A percentile compares a stretch with the other conserved stretches of the same genome.
Evolutionary conservation across 2,888 invertebrate species (phyloP).

Genomic region (Heliconius cydno): DNA sequence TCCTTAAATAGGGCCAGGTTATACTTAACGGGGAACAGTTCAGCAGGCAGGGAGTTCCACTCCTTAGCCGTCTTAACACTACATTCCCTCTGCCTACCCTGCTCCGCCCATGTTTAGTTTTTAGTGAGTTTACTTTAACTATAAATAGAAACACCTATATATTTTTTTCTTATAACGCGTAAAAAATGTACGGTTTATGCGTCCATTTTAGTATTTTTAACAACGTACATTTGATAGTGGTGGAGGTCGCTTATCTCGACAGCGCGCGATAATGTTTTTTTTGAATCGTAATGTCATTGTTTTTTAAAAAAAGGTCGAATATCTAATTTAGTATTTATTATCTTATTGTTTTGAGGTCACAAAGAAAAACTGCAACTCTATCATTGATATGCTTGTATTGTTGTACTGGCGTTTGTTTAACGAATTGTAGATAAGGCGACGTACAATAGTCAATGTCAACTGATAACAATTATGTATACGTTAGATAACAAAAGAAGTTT

Average conservation of each 20-base stretch:
- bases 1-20: no score
- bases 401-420: conserved; percentile 9
- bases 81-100: no score
- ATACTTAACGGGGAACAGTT: no score
- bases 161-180: no score
- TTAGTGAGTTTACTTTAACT: neutral
- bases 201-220: conserved; percentile 16
- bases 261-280: conserved; percentile 17
- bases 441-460: conserved; percentile 31
- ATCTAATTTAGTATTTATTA: neutral
- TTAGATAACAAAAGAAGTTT: neutral
- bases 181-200: neutral
- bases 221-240: conserved; percentile 21
- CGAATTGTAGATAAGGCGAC: conserved; percentile 26
- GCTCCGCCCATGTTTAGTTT: no score
- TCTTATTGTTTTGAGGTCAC: conserved; percentile 5
- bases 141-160: neutral
- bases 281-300: conserved; percentile 11
- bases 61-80: no score
- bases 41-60: no score
- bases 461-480: conserved; percentile 21
- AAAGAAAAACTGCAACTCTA: neutral
- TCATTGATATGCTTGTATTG: neutral
- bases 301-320: conserved; percentile 12
- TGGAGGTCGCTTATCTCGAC: conserved; percentile 28